Percentiles rank a stretch among this genome's conserved stretches.
phyloP scores from a whole-genome alignment of 2,797 vertebrate genomes.

The Clarias pachynema region DNA sequence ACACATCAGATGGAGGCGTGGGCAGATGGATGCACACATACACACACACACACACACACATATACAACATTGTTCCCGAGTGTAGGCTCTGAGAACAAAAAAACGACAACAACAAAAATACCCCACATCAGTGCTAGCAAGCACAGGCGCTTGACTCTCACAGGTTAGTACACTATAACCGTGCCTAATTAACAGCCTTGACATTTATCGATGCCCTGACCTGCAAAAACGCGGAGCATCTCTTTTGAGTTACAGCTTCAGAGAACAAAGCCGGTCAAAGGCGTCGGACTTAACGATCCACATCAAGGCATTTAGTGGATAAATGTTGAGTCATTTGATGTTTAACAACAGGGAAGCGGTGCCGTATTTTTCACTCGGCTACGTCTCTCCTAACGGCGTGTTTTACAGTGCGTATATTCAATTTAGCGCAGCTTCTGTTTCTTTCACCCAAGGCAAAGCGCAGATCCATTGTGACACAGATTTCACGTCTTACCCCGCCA shows the following conservation, averaged over 20 bases:
- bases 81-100: conserved; percentile 4
- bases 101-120: not conserved
- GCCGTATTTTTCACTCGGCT: conserved; percentile 52
- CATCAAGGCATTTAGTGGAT: conserved; percentile 37
- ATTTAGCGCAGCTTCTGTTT: conserved; percentile 52
- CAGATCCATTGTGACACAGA: conserved; percentile 45
- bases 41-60: not conserved
- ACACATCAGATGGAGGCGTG: conserved; percentile 15
- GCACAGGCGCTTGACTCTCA: not conserved
- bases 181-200: conserved; percentile 41
- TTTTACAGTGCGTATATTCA: conserved; percentile 49
- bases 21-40: not conserved
- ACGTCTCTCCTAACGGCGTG: conserved; percentile 41
- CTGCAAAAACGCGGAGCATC: conserved; percentile 4
- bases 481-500: conserved; percentile 41
- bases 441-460: conserved; percentile 44
- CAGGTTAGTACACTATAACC: conserved; percentile 5
- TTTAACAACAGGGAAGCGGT: conserved; percentile 42
- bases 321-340: conserved; percentile 47
- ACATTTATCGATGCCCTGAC: conserved; percentile 17
- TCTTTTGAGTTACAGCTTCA: conserved; percentile 28
- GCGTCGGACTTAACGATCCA: conserved; percentile 19
- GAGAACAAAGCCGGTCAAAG: conserved; percentile 26
- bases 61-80: not conserved
- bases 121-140: conserved; percentile 17